Evolutionary conservation across 2,797 vertebrate genomes (phyloP), one percentile per base, ranked within the genome.

Genomic region (Chrysocyon brachyurus): DNA sequence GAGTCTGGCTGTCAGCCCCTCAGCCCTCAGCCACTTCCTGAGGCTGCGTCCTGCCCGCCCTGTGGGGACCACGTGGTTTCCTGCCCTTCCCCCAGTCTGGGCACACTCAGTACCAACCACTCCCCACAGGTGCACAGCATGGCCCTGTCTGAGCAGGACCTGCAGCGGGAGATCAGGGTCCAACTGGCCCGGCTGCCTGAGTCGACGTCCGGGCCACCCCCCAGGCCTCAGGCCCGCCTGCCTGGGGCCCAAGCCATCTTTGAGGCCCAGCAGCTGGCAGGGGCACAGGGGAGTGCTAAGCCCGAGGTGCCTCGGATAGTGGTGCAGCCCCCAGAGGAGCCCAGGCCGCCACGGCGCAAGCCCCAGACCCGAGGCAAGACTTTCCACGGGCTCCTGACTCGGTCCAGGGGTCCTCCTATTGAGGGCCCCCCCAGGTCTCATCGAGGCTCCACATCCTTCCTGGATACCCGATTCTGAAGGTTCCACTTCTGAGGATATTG

Each of bases 401-500:
- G 96, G 24, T 19, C 84, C 40, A 79, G 81, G 46, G 97, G 95
- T 0, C 81, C 96, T 15, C 95, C 95, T 0, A 46, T 97, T 0
- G 97, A 98, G 64, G 96, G 97, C 5, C 83, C 97, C 8, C 1
- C 97, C 61, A 96, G 91, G 59, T 40, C 87, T 40, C 98, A 98
- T 68, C 98, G 98, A 95, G 87, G 96, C 98, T 99, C 99, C 14
- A 77, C 97, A 64, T 98, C 99, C 70, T 98, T 98, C 87, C 94
- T 98, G 36, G 98, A 99, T 64, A 98, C 99, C 52, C 99, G 99
- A 87, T 99, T 99, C 97, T 99, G 98, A 99, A n/a, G 46, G n/a
- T 28, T 5, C 63, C 57, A 2, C 61, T 31, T 73, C 33, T 99
- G 98, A 99, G 56, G 36, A 22, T 12, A 5, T 79, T 56, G 0